Evolutionary conservation across 2,113 vertebrate species (phyloP).

Genomic region (Chionomys nivalis): DNA sequence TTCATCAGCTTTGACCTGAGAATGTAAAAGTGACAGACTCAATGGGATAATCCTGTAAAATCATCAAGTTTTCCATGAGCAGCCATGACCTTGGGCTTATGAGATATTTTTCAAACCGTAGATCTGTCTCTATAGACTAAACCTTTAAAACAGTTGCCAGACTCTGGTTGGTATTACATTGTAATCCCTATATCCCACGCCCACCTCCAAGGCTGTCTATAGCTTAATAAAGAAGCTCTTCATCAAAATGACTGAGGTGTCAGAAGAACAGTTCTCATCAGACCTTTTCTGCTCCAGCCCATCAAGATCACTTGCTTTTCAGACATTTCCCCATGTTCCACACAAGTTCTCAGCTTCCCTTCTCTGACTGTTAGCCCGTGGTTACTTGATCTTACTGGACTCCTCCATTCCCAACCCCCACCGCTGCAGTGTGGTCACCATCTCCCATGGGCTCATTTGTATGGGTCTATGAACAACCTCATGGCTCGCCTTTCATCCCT

Average conservation of each 20-base stretch:
- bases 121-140: too few species aligned
- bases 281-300: background rate
- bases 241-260: background rate
- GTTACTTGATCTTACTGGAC: background rate
- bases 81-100: slow-evolving; percentile 4
- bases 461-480: background rate
- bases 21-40: slow-evolving; percentile 66
- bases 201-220: background rate
- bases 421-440: fast-evolving
- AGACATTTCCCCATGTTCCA: background rate
- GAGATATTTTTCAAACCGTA: slow-evolving; percentile 64
- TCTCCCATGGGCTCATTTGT: background rate
- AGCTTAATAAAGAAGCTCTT: background rate
- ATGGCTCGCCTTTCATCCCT: background rate
- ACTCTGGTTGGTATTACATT: too few species aligned
- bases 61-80: slow-evolving; percentile 65
- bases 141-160: too few species aligned
- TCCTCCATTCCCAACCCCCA: background rate
- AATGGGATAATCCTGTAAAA: slow-evolving; percentile 27
- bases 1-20: slow-evolving; percentile 61
- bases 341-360: background rate
- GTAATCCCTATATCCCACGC: background rate
- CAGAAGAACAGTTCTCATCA: background rate
- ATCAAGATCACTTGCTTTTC: background rate
- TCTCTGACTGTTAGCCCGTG: background rate